Evolutionary conservation across 2,888 invertebrate genomes (phyloP), one percentile per base, ranked within the genome.

Genomic region (Mimachlamys varia): DNA sequence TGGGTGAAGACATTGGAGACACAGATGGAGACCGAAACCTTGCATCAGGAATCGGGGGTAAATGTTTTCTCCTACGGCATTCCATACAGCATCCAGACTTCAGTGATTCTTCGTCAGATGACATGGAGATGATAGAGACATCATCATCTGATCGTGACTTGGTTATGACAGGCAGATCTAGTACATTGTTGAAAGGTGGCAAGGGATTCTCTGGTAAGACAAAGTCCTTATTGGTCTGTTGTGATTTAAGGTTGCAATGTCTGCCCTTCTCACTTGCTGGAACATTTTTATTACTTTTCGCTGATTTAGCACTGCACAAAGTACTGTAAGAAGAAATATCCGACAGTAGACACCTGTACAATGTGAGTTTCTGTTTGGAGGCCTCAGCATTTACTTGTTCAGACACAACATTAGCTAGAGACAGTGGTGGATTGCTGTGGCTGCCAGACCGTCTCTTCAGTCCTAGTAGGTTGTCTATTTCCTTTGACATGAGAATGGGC

Each of bases 311-410:
- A 76, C 76, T 33, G 33, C 33, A 76, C 76, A 76, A 33, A 76
- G 27, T 27, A 76, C 76, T 17, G 33, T 76, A 76, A 12, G 76
- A 76, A 12, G 76, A 76, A 76, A 94, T 90, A 87, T 95, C 95
- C 55, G 94, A 92, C 90, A 95, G 89, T 55, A 95, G 90, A 90
- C 95, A 94, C 53, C 93, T 91, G 89, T 95, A 95, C 76, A 95
- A 87, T 0, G 94, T 93, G 17, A 94, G 90, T 88, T 94, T 94
- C 88, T 94, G 94, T 90, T 94, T 94, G 0, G 94, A 93, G 17
- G 94, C 91, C 55, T 95, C 95, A 3, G 94, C 95, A 90, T 94
- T 94, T 27, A 93, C 92, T 53, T 95, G 94, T 89, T 95, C 95
- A 22, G 95, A 95, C 44, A 95, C 93, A 90, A 93, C 93, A 90